Conservation (phyloP, 2,888 invertebrate species). For the Anoncus sp. region DNA sequence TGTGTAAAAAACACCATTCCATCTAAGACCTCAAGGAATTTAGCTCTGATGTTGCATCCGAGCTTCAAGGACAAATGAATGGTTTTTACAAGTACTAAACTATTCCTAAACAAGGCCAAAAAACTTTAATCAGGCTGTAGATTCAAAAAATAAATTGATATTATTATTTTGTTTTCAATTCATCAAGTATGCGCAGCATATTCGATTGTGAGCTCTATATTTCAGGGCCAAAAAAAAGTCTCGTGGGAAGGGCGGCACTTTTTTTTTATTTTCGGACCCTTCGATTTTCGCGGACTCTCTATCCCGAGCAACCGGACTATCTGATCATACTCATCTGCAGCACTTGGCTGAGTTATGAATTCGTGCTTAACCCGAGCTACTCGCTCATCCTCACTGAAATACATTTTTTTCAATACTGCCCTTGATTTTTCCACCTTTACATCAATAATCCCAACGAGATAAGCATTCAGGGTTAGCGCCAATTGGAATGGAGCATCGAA, state of each 20-base stretch:
- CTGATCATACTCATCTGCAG: conserved; percentile 47
- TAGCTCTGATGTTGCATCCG: conserved; percentile 1
- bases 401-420: too few relatives aligned
- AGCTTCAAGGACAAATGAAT: too few relatives aligned
- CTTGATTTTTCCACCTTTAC: too few relatives aligned
- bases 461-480: too few relatives aligned
- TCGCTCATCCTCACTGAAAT: too few relatives aligned
- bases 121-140: too few relatives aligned
- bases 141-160: too few relatives aligned
- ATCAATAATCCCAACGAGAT: neutral
- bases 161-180: too few relatives aligned
- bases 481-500: too few relatives aligned
- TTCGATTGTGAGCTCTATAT: conserved; percentile 43
- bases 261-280: conserved; percentile 52
- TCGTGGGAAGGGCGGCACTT: conserved; percentile 50
- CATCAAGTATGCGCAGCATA: conserved; percentile 22
- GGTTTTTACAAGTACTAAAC: too few relatives aligned
- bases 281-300: conserved; percentile 7
- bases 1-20: neutral
- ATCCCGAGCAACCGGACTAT: conserved; percentile 53
- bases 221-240: conserved; percentile 58
- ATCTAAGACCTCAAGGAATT: neutral
- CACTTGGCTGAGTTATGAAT: conserved; percentile 69
- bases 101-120: too few relatives aligned
- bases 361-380: conserved; percentile 65